Percentiles rank a stretch among this genome's conserved stretches.
These are phyloP conservation scores for Cervus canadensis DNA, from an alignment of 2,113 vertebrate genomes.

Conservation along the genomic window DNA sequence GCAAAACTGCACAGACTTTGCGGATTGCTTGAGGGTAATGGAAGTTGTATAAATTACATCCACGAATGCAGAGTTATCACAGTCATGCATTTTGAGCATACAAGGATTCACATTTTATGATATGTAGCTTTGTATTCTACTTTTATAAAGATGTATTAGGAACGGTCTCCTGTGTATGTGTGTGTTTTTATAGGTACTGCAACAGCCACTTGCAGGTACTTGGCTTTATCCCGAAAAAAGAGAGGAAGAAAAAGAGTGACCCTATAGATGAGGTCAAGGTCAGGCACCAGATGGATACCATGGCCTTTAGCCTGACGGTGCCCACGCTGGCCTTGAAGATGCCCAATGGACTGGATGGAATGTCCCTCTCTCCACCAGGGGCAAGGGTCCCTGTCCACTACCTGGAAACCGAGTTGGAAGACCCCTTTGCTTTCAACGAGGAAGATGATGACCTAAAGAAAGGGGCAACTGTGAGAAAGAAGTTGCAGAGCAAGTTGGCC, in stretches of 20 bases:
- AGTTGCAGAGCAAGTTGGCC: constrained; percentile 91
- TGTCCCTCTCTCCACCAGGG: constrained; percentile 92
- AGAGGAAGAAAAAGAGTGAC: constrained; percentile 99
- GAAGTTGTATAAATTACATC: neutral
- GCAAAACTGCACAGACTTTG: neutral
- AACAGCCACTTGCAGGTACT: constrained; percentile 99
- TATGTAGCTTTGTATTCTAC: neutral
- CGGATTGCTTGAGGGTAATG: neutral
- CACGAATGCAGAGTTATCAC: neutral
- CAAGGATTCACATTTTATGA: neutral
- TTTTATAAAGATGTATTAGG: neutral
- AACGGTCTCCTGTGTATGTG: neutral
- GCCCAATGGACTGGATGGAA: constrained; percentile 94
- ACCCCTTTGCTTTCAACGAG: constrained; percentile 98
- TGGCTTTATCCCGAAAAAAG: constrained; percentile 99
- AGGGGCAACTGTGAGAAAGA: constrained; percentile 90
- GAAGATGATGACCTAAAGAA: constrained; percentile 92
- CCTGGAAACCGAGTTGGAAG: constrained; percentile 92
- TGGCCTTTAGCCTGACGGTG: constrained; percentile 96
- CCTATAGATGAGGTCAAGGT: constrained; percentile 93
- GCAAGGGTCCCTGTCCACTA: constrained; percentile 91
- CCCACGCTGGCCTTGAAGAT: constrained; percentile 94
- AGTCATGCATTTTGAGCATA: neutral
- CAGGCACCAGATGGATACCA: constrained; percentile 92
- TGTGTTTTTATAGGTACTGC: constrained; percentile 91